These are phyloP conservation scores for Liparis tanakae DNA, from an alignment of 2,797 vertebrate species.

Conservation along the genomic window DNA sequence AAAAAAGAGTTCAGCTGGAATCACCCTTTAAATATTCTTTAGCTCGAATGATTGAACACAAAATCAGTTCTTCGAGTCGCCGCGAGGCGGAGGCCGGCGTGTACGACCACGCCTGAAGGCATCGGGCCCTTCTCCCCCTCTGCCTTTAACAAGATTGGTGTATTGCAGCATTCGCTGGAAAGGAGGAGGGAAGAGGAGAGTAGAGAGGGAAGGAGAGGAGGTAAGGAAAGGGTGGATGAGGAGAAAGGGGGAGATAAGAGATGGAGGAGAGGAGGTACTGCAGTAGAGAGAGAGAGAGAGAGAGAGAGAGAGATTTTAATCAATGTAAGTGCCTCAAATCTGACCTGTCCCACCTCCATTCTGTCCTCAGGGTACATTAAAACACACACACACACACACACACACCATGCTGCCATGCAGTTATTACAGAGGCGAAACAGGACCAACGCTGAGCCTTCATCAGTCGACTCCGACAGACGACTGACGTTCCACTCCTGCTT, in stretches of 20 bases:
- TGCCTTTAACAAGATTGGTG: constrained; percentile 19
- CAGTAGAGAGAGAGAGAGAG: constrained; percentile 43
- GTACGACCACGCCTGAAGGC: neutral
- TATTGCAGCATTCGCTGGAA: constrained; percentile 39
- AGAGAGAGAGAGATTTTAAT: constrained; percentile 60
- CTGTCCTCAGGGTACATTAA: constrained; percentile 51
- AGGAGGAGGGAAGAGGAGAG: neutral
- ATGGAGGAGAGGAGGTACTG: constrained; percentile 35
- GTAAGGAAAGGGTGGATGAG: constrained; percentile 14
- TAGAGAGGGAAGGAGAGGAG: constrained; percentile 1
- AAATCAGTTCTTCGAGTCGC: neutral
- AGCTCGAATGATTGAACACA: neutral
- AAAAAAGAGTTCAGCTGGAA: neutral
- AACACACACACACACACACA: constrained; percentile 19
- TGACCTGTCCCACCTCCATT: constrained; percentile 54
- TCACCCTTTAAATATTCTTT: neutral
- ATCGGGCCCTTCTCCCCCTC: neutral
- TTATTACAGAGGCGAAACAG: neutral
- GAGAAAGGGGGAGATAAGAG: constrained; percentile 1
- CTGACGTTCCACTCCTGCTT: neutral
- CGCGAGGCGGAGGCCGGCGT: neutral
- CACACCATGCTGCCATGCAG: neutral
- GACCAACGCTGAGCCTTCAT: neutral
- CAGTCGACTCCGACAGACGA: neutral
- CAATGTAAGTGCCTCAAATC: constrained; percentile 65